A percentile compares a stretch with the other conserved stretches of the same genome.
Conservation (phyloP, 2,888 invertebrate genomes). For the Diplolepis rosae region DNA sequence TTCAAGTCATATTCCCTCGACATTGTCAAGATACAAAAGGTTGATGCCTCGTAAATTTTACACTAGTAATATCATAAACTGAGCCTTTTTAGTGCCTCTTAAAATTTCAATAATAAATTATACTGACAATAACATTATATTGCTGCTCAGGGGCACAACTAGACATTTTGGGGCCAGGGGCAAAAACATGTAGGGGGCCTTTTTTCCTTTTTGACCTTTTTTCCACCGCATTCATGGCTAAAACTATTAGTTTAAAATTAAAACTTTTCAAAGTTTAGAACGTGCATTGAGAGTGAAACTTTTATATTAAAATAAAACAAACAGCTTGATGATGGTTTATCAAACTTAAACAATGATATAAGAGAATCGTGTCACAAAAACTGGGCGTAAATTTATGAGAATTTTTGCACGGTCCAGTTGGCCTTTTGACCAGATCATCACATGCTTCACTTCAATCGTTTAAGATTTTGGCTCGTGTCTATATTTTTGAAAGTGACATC, state of each 20-base stretch:
- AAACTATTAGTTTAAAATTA: neutral
- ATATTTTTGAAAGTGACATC: neutral
- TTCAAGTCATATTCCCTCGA: slow-evolving; percentile 3
- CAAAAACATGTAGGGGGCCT: no score
- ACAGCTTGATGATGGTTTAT: neutral
- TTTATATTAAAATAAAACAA: neutral
- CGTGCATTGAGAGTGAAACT: neutral
- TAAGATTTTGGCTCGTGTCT: neutral
- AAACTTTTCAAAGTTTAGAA: no score
- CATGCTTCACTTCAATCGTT: slow-evolving; percentile 27
- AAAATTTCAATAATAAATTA: slow-evolving; percentile 10
- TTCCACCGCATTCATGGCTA: neutral
- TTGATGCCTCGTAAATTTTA: slow-evolving; percentile 4
- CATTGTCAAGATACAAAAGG: slow-evolving; percentile 12
- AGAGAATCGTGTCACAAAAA: slow-evolving; percentile 23
- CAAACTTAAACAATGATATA: slow-evolving; percentile 7
- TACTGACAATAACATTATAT: neutral
- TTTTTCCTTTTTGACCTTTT: no score
- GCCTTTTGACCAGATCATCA: slow-evolving; percentile 11
- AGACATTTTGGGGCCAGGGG: no score
- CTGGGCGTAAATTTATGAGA: slow-evolving; percentile 26
- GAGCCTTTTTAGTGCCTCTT: slow-evolving; percentile 1
- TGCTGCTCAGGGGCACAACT: no score
- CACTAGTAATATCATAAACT: slow-evolving; percentile 4
- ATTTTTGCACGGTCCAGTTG: slow-evolving; percentile 19